phyloP scores from a whole-genome alignment of 2,113 vertebrate species.

The Mola mola region DNA sequence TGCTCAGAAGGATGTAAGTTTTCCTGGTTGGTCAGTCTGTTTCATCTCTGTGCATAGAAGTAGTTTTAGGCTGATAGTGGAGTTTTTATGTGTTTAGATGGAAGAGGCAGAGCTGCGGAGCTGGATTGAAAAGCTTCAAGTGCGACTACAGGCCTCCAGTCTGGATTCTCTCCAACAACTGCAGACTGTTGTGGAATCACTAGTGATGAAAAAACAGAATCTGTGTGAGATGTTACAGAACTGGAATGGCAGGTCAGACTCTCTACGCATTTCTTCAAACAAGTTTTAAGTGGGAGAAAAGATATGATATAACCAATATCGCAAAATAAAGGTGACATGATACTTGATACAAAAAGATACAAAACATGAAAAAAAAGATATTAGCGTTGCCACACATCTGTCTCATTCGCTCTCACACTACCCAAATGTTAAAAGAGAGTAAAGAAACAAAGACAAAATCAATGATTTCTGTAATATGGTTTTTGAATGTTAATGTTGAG shows the following conservation, averaged over 20 bases:
- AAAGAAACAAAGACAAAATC: too few species aligned
- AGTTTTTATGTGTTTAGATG: constrained; percentile 83
- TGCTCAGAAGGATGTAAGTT: constrained; percentile 94
- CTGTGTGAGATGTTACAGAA: constrained; percentile 95
- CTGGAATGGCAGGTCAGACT: constrained; percentile 91
- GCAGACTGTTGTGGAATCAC: constrained; percentile 89
- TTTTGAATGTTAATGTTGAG: too few species aligned
- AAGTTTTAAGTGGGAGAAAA: background rate
- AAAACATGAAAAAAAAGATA: too few species aligned
- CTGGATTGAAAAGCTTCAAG: constrained; percentile 96
- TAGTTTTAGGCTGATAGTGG: background rate
- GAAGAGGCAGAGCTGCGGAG: constrained; percentile 93
- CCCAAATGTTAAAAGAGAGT: too few species aligned
- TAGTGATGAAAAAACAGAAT: constrained; percentile 95
- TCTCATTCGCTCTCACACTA: too few species aligned
- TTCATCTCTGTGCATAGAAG: background rate
- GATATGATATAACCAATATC: too few species aligned
- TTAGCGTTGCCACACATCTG: too few species aligned
- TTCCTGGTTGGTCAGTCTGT: too few species aligned
- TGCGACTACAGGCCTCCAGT: constrained; percentile 84
- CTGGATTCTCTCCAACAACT: constrained; percentile 91
- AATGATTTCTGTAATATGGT: too few species aligned
- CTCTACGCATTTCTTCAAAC: accelerated
- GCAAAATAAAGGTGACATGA: too few species aligned
- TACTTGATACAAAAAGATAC: too few species aligned